A percentile compares a stretch with the other conserved stretches of the same genome.
phyloP scores from a whole-genome alignment of 2,113 vertebrate genomes.

The Microtus montanus region DNA sequence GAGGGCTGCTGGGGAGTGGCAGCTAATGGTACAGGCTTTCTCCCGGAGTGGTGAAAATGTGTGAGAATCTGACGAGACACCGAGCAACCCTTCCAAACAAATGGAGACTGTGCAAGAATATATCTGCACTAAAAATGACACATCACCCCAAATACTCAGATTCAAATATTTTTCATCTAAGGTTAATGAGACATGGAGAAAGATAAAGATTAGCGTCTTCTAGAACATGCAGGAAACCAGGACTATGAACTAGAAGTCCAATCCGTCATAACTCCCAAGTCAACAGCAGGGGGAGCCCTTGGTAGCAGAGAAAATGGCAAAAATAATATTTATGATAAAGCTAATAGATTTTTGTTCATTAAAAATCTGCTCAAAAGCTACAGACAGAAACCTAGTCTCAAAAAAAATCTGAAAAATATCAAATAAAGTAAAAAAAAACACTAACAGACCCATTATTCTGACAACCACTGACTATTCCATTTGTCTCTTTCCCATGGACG shows the following conservation, averaged over 20 bases:
- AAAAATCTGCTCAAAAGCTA: background rate
- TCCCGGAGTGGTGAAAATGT: background rate
- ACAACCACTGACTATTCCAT: background rate
- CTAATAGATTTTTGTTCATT: background rate
- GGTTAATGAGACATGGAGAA: background rate
- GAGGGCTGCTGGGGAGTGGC: background rate
- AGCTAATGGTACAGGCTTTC: background rate
- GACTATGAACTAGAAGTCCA: background rate
- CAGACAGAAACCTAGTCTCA: too few relatives aligned
- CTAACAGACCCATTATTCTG: background rate
- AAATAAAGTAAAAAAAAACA: slow-evolving; percentile 15
- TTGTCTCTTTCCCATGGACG: slow-evolving; percentile 2
- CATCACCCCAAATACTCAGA: background rate
- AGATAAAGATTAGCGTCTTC: background rate
- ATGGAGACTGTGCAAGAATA: background rate
- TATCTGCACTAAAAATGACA: background rate
- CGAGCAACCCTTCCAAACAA: slow-evolving; percentile 6
- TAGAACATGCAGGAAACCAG: background rate
- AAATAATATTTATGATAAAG: slow-evolving; percentile 69
- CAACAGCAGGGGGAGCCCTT: slow-evolving; percentile 78
- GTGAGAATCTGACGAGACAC: slow-evolving; percentile 17
- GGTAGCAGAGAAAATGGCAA: slow-evolving; percentile 66
- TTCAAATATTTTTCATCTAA: background rate
- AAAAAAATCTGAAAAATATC: background rate
- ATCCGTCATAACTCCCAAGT: slow-evolving; percentile 9